Evolutionary conservation across 1,140 invertebrate genomes (phyloP), one percentile per base, ranked within the genome.

Genomic region (Arctopsyche grandis): DNA sequence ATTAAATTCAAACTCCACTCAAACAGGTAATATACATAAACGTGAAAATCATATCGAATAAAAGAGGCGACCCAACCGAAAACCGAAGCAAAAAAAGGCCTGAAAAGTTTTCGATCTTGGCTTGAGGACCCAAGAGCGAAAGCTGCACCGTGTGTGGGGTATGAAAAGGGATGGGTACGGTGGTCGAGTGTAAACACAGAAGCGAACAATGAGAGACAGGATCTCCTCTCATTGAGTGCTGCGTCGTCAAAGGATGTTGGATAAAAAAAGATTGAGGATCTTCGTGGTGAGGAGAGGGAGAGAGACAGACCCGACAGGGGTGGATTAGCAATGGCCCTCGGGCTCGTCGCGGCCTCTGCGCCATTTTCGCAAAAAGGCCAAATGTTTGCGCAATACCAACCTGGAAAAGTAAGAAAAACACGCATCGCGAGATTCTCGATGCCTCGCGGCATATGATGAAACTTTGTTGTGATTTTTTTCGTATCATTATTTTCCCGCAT

Each of bases 141-240:
- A 38, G 29, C 29, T 38, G 29, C 29, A 7, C 29, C n/a, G n/a
- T n/a, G n/a, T n/a, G n/a, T n/a, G n/a, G n/a, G n/a, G 29, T 4
- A 38, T 38, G 29, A 38, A 38, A 38, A 38, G 29, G 21, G 58
- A n/a, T 22, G 24, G 9, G 63, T 66, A 5, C 63, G 63, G 63
- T 66, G 22, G 71, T 48, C 71, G 71, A 74, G 48, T 74, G 71
- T 56, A 74, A 74, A 74, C 71, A 74, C 46, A 14, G 22, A 22
- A 14, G 48, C 46, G 44, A 74, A 74, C 71, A 74, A 74, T 56
- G 71, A 73, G 70, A 73, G 71, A 74, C 71, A 74, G 19, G 21
- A 46, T 48, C 48, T 56, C 71, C 48, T 56, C 71, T 24, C 46
- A 56, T 74, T 56, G 71, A 74, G 48, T 21, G 9, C 12, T 52